phyloP scores from a whole-genome alignment of 1,140 invertebrate genomes.

The Proales similis region DNA sequence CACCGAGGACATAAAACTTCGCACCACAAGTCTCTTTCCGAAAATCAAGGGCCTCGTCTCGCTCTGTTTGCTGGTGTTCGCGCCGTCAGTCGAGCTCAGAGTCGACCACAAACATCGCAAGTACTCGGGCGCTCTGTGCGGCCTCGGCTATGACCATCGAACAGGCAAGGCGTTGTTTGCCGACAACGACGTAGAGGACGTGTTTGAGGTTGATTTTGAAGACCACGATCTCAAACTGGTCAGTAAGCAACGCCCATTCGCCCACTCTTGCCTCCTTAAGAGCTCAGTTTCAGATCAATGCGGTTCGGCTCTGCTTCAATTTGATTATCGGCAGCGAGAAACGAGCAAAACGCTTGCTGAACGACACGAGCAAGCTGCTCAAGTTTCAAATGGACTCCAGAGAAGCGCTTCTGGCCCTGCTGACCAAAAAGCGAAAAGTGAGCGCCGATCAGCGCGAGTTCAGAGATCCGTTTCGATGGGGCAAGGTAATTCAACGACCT shows the following conservation, averaged over 20 bases:
- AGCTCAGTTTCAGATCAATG: slow-evolving; percentile 14
- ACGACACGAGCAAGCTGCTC: neutral
- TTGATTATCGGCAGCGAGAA: slow-evolving; percentile 9
- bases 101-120: neutral
- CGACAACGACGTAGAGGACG: slow-evolving; percentile 26
- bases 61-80: slow-evolving; percentile 7
- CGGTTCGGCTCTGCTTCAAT: neutral
- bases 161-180: neutral
- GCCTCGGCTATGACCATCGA: neutral
- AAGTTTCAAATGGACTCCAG: slow-evolving; percentile 12
- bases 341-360: neutral
- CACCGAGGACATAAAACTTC: neutral
- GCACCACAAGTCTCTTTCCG: slow-evolving; percentile 21
- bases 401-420: neutral
- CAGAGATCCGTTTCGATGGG: no score
- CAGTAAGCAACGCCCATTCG: neutral
- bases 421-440: neutral
- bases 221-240: slow-evolving; percentile 10
- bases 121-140: slow-evolving; percentile 30
- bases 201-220: slow-evolving; percentile 30
- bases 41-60: slow-evolving; percentile 29
- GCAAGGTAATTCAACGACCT: no score
- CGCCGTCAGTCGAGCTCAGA: slow-evolving; percentile 24
- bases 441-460: no score
- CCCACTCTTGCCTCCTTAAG: neutral